Conservation (phyloP, 2,113 vertebrate genomes). For the Psettodes erumei region DNA sequence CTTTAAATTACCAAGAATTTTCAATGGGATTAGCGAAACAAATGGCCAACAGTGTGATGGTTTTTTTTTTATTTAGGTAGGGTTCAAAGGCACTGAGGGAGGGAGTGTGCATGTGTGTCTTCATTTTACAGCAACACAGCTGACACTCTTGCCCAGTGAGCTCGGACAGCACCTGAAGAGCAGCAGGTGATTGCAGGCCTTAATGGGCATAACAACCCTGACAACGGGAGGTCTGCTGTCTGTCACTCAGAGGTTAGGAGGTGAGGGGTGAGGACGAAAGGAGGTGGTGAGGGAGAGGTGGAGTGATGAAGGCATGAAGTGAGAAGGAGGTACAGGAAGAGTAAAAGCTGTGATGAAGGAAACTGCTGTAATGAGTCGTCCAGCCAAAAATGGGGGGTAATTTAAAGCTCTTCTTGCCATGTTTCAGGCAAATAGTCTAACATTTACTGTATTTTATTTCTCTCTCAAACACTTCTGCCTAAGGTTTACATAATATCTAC, state of each 20-base stretch:
- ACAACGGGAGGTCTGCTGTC: conserved; percentile 71
- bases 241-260: conserved; percentile 68
- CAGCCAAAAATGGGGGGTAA: conserved; percentile 33
- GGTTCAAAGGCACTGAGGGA: too few relatives aligned
- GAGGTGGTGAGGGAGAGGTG: background rate
- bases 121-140: conserved; percentile 8
- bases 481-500: conserved; percentile 32
- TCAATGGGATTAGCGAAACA: too few relatives aligned
- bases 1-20: too few relatives aligned
- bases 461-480: background rate
- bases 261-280: conserved; percentile 32
- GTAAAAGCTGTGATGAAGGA: conserved; percentile 14
- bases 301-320: conserved; percentile 5
- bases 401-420: conserved; percentile 43
- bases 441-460: background rate
- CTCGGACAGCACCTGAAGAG: conserved; percentile 61
- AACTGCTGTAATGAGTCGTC: conserved; percentile 37
- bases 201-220: conserved; percentile 76
- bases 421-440: background rate
- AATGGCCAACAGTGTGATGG: too few relatives aligned
- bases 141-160: conserved; percentile 41
- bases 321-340: conserved; percentile 1
- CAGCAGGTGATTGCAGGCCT: conserved; percentile 63
- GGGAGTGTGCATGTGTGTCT: background rate
- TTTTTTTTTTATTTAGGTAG: too few relatives aligned